These are phyloP conservation scores for Micrasema longulum DNA, from an alignment of 1,140 invertebrate genomes.

Conservation along the genomic window DNA sequence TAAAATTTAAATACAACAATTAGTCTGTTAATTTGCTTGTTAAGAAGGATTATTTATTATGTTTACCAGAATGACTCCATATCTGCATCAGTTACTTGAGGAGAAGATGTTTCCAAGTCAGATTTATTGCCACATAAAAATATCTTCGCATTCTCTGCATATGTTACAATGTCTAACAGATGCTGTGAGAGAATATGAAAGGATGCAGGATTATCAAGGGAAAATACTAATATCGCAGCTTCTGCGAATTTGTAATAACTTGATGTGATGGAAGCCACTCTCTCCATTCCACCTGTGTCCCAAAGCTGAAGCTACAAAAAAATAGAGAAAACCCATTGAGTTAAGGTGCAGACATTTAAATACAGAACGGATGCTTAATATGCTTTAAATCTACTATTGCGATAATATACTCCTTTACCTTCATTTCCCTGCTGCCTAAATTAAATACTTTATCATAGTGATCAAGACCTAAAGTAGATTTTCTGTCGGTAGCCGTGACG, in stretches of 20 bases:
- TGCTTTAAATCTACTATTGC: too few species aligned
- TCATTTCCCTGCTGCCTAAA: constrained; percentile 80
- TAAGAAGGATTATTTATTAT: too few species aligned
- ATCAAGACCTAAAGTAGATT: constrained; percentile 91
- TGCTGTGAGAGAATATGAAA: constrained; percentile 94
- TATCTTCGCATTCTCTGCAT: constrained; percentile 94
- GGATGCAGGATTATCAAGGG: constrained; percentile 89
- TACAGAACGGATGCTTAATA: too few species aligned
- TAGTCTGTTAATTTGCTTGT: too few species aligned
- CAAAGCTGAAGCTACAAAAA: constrained; percentile 84
- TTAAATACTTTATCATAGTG: constrained; percentile 86
- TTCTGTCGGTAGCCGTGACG: constrained; percentile 81
- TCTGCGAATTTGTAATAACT: constrained; percentile 95
- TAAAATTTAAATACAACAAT: too few species aligned
- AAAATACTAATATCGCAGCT: constrained; percentile 90
- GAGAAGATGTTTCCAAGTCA: constrained; percentile 78
- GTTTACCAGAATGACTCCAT: constrained; percentile 89
- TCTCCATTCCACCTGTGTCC: constrained; percentile 95
- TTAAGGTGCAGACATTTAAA: too few species aligned
- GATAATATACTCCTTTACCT: constrained; percentile 69
- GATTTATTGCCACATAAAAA: constrained; percentile 92
- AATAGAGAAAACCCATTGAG: too few species aligned
- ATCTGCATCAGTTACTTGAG: constrained; percentile 87
- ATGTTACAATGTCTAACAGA: constrained; percentile 89
- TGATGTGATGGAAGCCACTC: constrained; percentile 92